These are phyloP conservation scores for Coracopsis vasa DNA, from an alignment of 2,113 vertebrate genomes.

Conservation along the genomic window DNA sequence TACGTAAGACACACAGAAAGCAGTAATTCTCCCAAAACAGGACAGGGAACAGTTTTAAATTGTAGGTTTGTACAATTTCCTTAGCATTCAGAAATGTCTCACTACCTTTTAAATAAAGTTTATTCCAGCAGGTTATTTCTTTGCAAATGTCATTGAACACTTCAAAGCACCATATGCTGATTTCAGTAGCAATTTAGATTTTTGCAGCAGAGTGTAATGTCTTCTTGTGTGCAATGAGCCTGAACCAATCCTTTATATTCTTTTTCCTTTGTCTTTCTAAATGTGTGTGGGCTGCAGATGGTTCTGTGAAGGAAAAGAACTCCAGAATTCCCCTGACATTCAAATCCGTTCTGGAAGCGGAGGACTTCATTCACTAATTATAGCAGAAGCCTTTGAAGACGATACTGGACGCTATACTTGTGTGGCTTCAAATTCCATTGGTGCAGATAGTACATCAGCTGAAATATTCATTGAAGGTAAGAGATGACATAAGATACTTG, in stretches of 20 bases:
- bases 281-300: conserved; percentile 80
- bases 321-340: conserved; percentile 90
- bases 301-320: conserved; percentile 97
- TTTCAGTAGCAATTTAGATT: conserved; percentile 22
- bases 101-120: not conserved
- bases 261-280: conserved; percentile 26
- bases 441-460: conserved; percentile 92
- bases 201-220: conserved; percentile 20
- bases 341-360: conserved; percentile 84
- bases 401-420: conserved; percentile 97
- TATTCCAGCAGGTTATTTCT: not conserved
- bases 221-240: not conserved
- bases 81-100: not conserved
- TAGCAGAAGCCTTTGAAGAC: conserved; percentile 96
- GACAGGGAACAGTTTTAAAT: not conserved
- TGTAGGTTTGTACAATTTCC: not conserved
- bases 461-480: conserved; percentile 98
- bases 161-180: not conserved
- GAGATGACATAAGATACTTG: not conserved
- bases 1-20: not conserved
- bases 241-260: not conserved
- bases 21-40: not conserved
- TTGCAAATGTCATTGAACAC: not conserved
- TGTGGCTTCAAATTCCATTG: conserved; percentile 88
- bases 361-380: conserved; percentile 88